A percentile compares a stretch with the other conserved stretches of the same genome.
Evolutionary conservation across 2,888 invertebrate genomes (phyloP).

Genomic region (Polymixis lichenea): DNA sequence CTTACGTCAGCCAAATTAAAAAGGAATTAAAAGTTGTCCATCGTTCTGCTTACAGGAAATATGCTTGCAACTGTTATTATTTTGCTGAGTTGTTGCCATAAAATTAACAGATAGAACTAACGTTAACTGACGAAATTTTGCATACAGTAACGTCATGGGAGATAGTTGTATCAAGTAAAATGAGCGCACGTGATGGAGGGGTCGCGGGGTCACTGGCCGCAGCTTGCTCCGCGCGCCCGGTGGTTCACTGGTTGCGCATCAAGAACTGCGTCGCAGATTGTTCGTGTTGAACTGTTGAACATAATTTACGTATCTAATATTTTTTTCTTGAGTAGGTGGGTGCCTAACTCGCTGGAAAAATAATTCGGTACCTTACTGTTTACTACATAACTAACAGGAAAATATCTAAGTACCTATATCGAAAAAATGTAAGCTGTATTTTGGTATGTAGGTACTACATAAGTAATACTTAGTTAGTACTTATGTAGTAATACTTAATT

Average conservation of each 20-base stretch:
- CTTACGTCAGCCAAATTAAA: conserved; percentile 24
- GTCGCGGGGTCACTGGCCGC: conserved; percentile 48
- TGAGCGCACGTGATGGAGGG: conserved; percentile 18
- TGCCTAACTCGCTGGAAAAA: neutral
- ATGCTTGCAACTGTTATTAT: neutral
- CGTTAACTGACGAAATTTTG: neutral
- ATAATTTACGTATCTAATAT: neutral
- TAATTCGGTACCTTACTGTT: neutral
- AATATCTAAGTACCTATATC: neutral
- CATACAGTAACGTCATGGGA: neutral
- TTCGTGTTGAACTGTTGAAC: neutral
- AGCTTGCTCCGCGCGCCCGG: no score
- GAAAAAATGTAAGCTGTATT: neutral
- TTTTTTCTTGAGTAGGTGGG: neutral
- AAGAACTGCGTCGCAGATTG: conserved; percentile 27
- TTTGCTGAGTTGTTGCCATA: conserved; percentile 6
- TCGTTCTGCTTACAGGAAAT: neutral
- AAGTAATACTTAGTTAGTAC: no score
- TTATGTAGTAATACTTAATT: no score
- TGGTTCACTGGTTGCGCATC: neutral
- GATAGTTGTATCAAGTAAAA: conserved; percentile 6
- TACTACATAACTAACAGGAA: neutral
- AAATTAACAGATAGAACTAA: conserved; percentile 1
- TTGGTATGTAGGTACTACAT: neutral
- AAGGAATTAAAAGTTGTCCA: neutral